phyloP scores from a whole-genome alignment of 2,113 vertebrate genomes.

The Phasianus colchicus region DNA sequence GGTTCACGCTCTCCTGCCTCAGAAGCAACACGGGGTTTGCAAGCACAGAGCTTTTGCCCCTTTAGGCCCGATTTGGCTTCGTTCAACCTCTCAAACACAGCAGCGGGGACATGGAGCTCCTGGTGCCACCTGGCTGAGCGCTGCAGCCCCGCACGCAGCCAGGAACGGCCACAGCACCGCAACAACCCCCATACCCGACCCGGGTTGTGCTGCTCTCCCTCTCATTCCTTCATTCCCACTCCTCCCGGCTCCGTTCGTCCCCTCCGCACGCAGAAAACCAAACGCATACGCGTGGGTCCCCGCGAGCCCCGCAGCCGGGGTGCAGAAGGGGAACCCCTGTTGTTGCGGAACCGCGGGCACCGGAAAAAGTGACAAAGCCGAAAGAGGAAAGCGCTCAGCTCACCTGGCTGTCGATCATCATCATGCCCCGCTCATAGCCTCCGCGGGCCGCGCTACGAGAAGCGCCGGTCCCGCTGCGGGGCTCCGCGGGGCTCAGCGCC shows the following conservation, averaged over 20 bases:
- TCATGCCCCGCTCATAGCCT: constrained; percentile 38
- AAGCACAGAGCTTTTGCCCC: fast-evolving
- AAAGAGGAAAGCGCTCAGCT: background rate
- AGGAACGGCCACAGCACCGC: background rate
- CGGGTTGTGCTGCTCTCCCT: fast-evolving
- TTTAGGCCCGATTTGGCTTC: background rate
- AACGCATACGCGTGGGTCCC: background rate
- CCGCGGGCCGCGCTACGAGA: background rate
- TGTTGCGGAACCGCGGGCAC: too few species aligned
- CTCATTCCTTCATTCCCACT: background rate
- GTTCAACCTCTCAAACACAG: background rate
- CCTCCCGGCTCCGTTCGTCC: fast-evolving
- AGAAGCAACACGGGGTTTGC: background rate
- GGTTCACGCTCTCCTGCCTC: background rate
- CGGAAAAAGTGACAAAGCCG: background rate
- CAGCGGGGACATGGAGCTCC: background rate
- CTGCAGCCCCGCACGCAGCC: background rate
- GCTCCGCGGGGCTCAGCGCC: background rate
- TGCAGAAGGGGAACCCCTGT: background rate
- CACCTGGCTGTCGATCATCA: constrained; percentile 70
- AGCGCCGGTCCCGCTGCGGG: background rate
- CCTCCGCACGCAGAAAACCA: background rate
- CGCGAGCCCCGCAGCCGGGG: fast-evolving
- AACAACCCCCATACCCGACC: background rate
- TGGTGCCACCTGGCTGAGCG: background rate